Conservation (phyloP, 2,888 invertebrate species). For the Eristalis tenax region DNA sequence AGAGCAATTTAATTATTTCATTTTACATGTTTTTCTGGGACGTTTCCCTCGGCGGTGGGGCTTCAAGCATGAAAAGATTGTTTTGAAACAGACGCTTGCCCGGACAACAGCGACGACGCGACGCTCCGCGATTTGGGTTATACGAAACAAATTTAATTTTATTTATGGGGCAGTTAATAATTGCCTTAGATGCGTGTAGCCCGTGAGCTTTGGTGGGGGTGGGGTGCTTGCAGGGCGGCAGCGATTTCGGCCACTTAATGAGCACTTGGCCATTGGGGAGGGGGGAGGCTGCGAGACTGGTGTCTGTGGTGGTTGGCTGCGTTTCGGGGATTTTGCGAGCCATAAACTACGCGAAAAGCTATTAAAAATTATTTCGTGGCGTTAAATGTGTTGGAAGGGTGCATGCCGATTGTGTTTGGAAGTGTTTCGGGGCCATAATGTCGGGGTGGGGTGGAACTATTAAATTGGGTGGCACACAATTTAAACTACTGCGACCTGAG, state of each 20-base stretch:
- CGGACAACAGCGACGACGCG: background rate
- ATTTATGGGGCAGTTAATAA: constrained; percentile 53
- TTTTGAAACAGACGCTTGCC: constrained; percentile 31
- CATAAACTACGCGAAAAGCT: constrained; percentile 46
- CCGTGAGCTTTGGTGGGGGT: background rate
- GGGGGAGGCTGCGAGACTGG: background rate
- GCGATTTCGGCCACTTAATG: background rate
- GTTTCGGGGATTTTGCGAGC: constrained; percentile 48
- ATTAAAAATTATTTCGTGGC: constrained; percentile 26
- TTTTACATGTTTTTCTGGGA: constrained; percentile 11
- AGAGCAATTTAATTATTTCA: constrained; percentile 63
- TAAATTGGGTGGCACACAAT: background rate
- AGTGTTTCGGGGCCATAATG: background rate
- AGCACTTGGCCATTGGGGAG: background rate
- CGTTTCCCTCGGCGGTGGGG: constrained; percentile 17
- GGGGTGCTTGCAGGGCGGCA: background rate
- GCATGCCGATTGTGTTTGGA: background rate
- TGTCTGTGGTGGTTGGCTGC: background rate
- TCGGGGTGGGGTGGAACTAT: background rate
- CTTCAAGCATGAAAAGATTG: constrained; percentile 61
- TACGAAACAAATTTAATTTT: constrained; percentile 29
- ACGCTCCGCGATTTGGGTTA: background rate
- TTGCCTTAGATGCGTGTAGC: constrained; percentile 6
- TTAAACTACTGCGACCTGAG: background rate
- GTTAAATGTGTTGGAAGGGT: background rate